Conservation (phyloP, 2,888 invertebrate species). For the Catonia carolina region DNA sequence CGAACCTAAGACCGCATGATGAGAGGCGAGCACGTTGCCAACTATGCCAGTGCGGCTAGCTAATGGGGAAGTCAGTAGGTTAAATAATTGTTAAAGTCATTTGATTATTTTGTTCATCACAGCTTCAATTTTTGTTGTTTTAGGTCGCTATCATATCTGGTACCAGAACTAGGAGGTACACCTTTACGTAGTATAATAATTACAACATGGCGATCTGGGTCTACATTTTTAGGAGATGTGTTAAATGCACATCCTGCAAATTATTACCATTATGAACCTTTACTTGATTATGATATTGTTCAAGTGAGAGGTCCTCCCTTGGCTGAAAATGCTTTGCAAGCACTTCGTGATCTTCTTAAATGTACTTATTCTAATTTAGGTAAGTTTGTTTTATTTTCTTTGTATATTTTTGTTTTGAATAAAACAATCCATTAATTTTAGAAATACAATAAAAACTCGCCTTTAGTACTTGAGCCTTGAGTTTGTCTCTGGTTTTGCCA, state of each 20-base stretch:
- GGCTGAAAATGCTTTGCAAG: conserved; percentile 58
- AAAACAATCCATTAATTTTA: background rate
- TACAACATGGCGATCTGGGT: conserved; percentile 88
- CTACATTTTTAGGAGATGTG: conserved; percentile 82
- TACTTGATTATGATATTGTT: conserved; percentile 72
- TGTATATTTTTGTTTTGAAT: background rate
- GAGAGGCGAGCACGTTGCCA: too few relatives aligned
- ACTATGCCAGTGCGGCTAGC: too few relatives aligned
- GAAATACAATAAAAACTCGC: too few relatives aligned
- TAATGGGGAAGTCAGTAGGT: too few relatives aligned
- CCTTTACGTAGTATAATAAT: conserved; percentile 71
- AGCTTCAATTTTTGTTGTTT: conserved; percentile 14
- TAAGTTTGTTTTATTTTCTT: conserved; percentile 33
- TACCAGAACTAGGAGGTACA: conserved; percentile 60
- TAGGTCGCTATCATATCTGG: conserved; percentile 57
- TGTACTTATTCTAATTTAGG: conserved; percentile 69
- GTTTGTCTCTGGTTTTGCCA: too few relatives aligned
- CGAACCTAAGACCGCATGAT: too few relatives aligned
- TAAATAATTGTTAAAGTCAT: too few relatives aligned
- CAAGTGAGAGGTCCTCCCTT: conserved; percentile 71
- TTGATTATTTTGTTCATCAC: too few relatives aligned
- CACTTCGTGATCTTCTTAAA: conserved; percentile 63
- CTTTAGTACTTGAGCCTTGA: too few relatives aligned
- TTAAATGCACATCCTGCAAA: conserved; percentile 77
- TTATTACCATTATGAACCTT: conserved; percentile 85